phyloP scores from a whole-genome alignment of 2,888 invertebrate genomes.

The Meliscaeva auricollis region DNA sequence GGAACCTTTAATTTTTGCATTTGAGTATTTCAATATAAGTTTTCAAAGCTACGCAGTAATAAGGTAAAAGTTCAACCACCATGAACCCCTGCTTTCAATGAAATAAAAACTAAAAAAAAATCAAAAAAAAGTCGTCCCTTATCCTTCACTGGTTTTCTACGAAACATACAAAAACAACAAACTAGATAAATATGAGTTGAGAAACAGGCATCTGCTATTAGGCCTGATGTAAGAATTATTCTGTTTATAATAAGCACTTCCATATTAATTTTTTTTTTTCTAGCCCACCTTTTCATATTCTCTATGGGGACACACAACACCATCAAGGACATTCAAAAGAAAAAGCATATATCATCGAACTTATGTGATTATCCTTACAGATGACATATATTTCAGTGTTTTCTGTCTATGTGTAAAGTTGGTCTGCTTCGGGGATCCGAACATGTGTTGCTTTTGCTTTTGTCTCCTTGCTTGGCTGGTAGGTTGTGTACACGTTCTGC shows the following conservation, averaged over 20 bases:
- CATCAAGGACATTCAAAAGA: constrained; percentile 26
- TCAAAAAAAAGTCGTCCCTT: no score
- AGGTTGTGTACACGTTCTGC: not conserved
- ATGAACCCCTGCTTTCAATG: no score
- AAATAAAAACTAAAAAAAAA: no score
- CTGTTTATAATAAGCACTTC: constrained; percentile 26
- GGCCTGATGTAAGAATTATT: constrained; percentile 24
- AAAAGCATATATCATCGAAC: constrained; percentile 63
- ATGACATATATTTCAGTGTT: constrained; percentile 62
- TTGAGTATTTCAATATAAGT: no score
- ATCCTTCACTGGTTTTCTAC: no score
- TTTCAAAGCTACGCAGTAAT: no score
- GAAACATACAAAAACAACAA: not conserved
- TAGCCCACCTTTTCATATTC: not conserved
- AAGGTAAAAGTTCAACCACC: no score
- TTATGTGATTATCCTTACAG: constrained; percentile 67
- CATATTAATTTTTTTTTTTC: not conserved
- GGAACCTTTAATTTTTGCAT: no score
- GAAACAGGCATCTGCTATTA: constrained; percentile 27
- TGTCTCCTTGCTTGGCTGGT: not conserved
- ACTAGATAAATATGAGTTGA: not conserved
- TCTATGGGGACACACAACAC: constrained; percentile 15
- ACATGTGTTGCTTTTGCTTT: constrained; percentile 55
- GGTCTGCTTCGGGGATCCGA: constrained; percentile 20
- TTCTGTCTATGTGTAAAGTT: constrained; percentile 45